A percentile compares a stretch with the other conserved stretches of the same genome.
phyloP scores from a whole-genome alignment of 2,888 invertebrate species.

The Dorcus parallelipipedus region DNA sequence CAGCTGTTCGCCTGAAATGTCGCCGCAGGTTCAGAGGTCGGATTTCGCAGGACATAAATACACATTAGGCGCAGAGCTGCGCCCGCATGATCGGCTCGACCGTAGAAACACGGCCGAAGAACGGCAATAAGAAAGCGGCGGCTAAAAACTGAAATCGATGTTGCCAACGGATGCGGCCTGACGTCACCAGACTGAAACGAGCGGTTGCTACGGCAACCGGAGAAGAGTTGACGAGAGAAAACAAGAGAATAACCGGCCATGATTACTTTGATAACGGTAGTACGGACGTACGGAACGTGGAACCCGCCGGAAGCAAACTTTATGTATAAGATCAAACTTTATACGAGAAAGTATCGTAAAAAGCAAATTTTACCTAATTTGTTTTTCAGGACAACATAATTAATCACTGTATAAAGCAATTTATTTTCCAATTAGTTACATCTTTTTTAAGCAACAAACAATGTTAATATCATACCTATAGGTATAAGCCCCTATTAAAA shows the following conservation, averaged over 20 bases:
- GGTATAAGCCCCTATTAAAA: too few relatives aligned
- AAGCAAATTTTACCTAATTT: too few relatives aligned
- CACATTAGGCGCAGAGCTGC: slow-evolving; percentile 4
- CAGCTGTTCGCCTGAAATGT: not conserved
- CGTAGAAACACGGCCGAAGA: not conserved
- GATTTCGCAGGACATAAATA: slow-evolving; percentile 7
- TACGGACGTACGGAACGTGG: not conserved
- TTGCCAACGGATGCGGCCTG: slow-evolving; percentile 36
- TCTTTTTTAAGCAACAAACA: too few relatives aligned
- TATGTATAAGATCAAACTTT: not conserved
- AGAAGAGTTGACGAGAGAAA: slow-evolving; percentile 32
- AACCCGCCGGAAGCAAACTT: not conserved
- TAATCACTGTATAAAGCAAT: too few relatives aligned
- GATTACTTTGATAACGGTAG: slow-evolving; percentile 8
- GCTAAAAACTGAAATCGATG: slow-evolving; percentile 41
- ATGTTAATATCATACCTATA: too few relatives aligned
- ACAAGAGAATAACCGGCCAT: slow-evolving; percentile 19
- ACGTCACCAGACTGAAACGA: slow-evolving; percentile 41
- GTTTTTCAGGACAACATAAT: too few relatives aligned
- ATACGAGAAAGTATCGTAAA: too few relatives aligned
- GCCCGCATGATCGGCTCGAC: not conserved
- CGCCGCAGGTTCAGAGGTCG: slow-evolving; percentile 7
- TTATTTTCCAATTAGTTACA: too few relatives aligned
- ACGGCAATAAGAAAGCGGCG: slow-evolving; percentile 2
- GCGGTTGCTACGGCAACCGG: slow-evolving; percentile 37